Evolutionary conservation across 2,888 invertebrate genomes (phyloP), one percentile per base, ranked within the genome.

Genomic region (Acronicta alni): DNA sequence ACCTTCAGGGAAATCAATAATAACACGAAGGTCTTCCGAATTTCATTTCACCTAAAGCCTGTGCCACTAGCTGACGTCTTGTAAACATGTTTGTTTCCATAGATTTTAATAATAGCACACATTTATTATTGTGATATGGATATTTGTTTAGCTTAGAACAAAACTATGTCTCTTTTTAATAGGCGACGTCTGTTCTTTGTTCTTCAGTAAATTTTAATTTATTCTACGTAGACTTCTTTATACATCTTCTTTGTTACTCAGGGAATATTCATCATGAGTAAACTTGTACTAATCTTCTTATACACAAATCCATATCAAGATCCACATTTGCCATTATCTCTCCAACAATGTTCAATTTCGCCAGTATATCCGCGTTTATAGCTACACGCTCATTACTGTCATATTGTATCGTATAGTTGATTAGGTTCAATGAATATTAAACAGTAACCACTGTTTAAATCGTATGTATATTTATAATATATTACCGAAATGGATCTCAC

Each of bases 1-100:
- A 67, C 67, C 81, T 78, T 47, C 59, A 58, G 80, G 79, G 75
- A 83, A 81, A 85, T 86, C 76, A 83, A 80, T 81, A 84, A 70
- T 73, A 68, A 75, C 68, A 67, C 59, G 60, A 45, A 58, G 62
- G 72, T 62, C 63, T 66, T 65, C 60, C 52, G 77, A 75, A 81
- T 78, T 79, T 78, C 67, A 72, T 75, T 71, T 68, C 61, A 46
- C 57, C 56, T 60, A 56, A 68, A 66, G 52, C 42, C 14, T 46
- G 17, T 59, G 42, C 32, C 51, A 51, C 51, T 60, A 59, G 46
- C 52, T 46, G 37, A 45, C 46, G 53, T 46, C 56, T 47, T 61
- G 69, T 70, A 72, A 68, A 75, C 74, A 77, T 67, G 70, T 78
- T 78, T 75, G 66, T 75, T 68, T 71, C 41, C 44, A 43, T 38